Evolutionary conservation across 1,140 invertebrate species (phyloP), one percentile per base, ranked within the genome.

Genomic region (Amyelois transitella): DNA sequence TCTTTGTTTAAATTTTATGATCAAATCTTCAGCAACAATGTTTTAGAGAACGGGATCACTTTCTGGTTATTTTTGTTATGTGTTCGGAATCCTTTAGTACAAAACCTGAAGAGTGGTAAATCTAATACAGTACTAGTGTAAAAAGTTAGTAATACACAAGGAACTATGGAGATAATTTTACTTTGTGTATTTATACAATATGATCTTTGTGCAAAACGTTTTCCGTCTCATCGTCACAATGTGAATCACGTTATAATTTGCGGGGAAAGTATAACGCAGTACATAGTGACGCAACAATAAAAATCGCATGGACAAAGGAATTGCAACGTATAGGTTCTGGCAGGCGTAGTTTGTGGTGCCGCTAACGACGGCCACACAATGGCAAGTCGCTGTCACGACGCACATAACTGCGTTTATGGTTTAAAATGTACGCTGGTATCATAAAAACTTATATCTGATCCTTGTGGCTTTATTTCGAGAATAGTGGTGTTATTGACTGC

Each of bases 271-370:
- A 62, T 73, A 77, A 61, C 64, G 64, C 69, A 70, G 68, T 62
- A n/a, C n/a, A n/a, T n/a, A 63, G 71, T 83, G 83, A 85, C 73
- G 81, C 74, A 86, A 85, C 80, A 81, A 83, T 83, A 75, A 83
- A 81, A 82, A 76, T 81, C 75, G 60, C 69, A 69, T 60, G 71
- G 75, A 86, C 83, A 85, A 86, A 85, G 83, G 78, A 85, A 83
- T 85, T 77, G 69, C 60, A 51, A 56, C 59, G 56, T 60, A 53
- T 49, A 60, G 21, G 51, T 18, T 25, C 48, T 50, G 32, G 70
- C 60, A 64, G 66, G 56, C 51, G 53, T 56, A 59, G 60, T 64
- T 64, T 58, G 52, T 48, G 48, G 12, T 64, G 60, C 28, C 48
- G 58, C 57, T 56, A 61, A 52, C 48, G 55, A 56, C 62, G 63